These are phyloP conservation scores for Antitype chi DNA, from an alignment of 2,888 invertebrate genomes.

Conservation along the genomic window DNA sequence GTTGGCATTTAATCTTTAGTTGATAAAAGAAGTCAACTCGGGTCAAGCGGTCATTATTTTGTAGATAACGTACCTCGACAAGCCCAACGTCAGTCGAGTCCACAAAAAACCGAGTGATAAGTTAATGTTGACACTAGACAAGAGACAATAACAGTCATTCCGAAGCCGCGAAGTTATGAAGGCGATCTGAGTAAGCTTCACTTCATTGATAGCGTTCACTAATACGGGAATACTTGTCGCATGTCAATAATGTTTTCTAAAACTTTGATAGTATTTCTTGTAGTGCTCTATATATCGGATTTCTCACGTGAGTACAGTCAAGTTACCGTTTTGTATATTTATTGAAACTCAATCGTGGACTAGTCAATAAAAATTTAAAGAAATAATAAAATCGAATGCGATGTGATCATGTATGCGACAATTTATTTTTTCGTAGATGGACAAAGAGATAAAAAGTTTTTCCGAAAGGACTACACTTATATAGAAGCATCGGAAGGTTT, in stretches of 20 bases:
- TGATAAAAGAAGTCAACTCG: constrained; percentile 5
- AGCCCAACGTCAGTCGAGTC: not conserved
- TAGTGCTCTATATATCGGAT: constrained; percentile 24
- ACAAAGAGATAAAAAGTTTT: constrained; percentile 59
- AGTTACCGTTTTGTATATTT: not conserved
- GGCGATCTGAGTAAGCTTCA: not conserved
- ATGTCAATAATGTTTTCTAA: constrained; percentile 38
- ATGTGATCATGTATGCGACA: not conserved
- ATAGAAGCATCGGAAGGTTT: constrained; percentile 22
- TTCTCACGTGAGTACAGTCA: constrained; percentile 48
- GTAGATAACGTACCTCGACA: not conserved
- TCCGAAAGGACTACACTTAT: constrained; percentile 69
- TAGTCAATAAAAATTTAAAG: not conserved
- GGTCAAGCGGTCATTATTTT: constrained; percentile 15
- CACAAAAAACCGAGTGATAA: not conserved
- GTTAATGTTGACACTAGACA: not conserved
- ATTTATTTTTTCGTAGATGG: constrained; percentile 33
- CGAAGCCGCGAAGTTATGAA: not conserved
- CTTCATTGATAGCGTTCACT: constrained; percentile 1
- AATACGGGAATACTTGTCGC: not conserved
- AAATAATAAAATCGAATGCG: not conserved
- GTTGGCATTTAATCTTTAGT: not conserved
- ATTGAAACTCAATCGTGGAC: not conserved
- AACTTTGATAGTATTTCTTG: constrained; percentile 30
- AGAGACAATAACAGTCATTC: constrained; percentile 3